Evolutionary conservation across 2,797 vertebrate genomes (phyloP).

Genomic region (Sebastes steindachneri): DNA sequence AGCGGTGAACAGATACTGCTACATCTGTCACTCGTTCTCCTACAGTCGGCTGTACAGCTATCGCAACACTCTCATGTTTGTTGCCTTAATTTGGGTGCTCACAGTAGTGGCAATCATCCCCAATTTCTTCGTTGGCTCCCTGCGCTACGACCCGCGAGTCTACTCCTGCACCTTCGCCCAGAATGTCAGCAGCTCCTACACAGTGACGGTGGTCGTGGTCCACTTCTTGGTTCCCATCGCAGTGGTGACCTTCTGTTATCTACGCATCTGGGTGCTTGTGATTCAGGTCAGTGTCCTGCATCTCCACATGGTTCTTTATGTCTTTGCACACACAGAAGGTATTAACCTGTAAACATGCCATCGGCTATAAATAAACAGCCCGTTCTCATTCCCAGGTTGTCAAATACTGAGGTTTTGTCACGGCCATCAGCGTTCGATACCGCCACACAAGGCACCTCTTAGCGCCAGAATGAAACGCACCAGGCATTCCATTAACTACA

Average conservation of each 20-base stretch:
- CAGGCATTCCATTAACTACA: neutral
- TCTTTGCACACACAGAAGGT: neutral
- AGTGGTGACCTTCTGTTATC: conserved; percentile 88
- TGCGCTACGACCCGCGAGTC: conserved; percentile 86
- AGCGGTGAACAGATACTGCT: conserved; percentile 89
- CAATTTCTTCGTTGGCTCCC: conserved; percentile 86
- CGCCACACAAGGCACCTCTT: neutral
- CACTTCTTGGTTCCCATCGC: conserved; percentile 88
- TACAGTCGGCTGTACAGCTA: conserved; percentile 86
- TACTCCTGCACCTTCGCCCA: conserved; percentile 89
- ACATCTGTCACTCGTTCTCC: conserved; percentile 87
- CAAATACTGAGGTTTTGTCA: neutral
- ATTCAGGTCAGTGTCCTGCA: conserved; percentile 76
- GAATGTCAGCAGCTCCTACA: conserved; percentile 87
- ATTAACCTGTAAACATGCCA: neutral
- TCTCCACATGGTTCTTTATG: neutral
- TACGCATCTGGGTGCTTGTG: conserved; percentile 87
- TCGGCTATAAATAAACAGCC: neutral
- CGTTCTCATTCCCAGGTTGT: neutral
- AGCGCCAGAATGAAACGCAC: neutral
- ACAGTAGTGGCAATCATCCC: conserved; percentile 85
- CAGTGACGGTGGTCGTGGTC: conserved; percentile 84
- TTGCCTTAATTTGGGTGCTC: conserved; percentile 86
- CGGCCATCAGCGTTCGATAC: neutral
- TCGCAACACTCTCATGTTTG: conserved; percentile 84